Evolutionary conservation across 2,113 vertebrate species (phyloP).

Genomic region (Chaetodon trifascialis): DNA sequence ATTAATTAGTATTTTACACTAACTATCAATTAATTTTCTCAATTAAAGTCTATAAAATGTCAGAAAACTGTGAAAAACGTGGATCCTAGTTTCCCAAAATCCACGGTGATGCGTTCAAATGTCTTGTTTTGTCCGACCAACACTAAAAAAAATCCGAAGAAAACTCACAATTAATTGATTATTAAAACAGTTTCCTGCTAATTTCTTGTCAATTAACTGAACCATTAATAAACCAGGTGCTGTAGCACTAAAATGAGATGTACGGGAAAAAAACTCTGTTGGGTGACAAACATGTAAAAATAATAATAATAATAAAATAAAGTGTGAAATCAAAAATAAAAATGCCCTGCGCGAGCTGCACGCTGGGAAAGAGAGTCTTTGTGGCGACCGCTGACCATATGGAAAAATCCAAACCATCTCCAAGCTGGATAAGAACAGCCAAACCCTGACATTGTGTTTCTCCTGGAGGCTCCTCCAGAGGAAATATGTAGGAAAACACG

Average conservation of each 20-base stretch:
- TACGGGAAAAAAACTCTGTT: too few relatives aligned
- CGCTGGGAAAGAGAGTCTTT: neutral
- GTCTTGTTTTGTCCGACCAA: neutral
- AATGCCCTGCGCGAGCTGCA: neutral
- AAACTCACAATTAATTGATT: neutral
- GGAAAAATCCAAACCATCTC: conserved; percentile 25
- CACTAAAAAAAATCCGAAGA: neutral
- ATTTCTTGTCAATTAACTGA: neutral
- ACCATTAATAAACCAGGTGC: too few relatives aligned
- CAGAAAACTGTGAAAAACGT: neutral
- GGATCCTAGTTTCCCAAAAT: neutral
- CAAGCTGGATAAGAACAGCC: neutral
- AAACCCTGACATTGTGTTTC: neutral
- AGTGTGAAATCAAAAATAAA: neutral
- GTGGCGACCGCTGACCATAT: neutral
- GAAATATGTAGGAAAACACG: conserved; percentile 22
- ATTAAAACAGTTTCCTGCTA: neutral
- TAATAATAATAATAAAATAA: neutral
- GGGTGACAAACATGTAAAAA: neutral
- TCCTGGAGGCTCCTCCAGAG: conserved; percentile 12
- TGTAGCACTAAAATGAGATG: too few relatives aligned
- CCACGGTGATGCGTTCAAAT: neutral
- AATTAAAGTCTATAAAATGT: neutral
- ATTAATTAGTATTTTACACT: neutral
- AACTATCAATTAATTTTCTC: neutral